phyloP scores from a whole-genome alignment of 2,797 vertebrate genomes.

The Heliangelus exortis region DNA sequence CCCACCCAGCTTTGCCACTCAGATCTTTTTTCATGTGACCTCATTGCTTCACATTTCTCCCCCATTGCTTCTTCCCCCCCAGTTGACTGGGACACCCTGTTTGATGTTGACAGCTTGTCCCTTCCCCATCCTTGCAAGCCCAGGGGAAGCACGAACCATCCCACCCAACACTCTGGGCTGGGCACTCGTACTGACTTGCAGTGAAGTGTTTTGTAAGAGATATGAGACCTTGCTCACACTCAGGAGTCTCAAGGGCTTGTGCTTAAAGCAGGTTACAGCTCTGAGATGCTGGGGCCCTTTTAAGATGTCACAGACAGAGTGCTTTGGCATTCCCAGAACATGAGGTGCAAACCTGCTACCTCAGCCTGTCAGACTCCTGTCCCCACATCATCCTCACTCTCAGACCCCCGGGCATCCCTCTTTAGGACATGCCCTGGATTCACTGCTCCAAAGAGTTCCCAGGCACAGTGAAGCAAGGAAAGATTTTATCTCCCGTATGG shows the following conservation, averaged over 20 bases:
- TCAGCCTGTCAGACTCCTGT: fast-evolving
- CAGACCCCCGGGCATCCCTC: not conserved
- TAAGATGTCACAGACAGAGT: not conserved
- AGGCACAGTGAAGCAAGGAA: not conserved
- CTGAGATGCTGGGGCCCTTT: constrained; percentile 35
- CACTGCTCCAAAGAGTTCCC: not conserved
- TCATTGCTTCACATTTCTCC: not conserved
- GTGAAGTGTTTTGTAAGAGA: not conserved
- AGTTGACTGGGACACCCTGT: not conserved
- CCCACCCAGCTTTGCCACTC: not conserved
- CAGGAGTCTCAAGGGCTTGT: not conserved
- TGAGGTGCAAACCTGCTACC: not conserved
- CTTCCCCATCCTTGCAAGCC: not conserved
- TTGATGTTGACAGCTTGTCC: not conserved
- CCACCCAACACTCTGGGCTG: fast-evolving
- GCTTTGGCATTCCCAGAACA: not conserved
- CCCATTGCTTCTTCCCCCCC: not conserved
- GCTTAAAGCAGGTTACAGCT: constrained; percentile 37
- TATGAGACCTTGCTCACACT: not conserved
- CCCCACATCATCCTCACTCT: not conserved
- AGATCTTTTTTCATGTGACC: not conserved
- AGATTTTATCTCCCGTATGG: not conserved
- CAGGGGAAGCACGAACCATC: not conserved
- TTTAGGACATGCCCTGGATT: not conserved
- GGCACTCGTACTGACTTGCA: not conserved